Percentiles rank a stretch among this genome's conserved stretches.
Conservation (phyloP, 2,797 vertebrate genomes). For the Lepilemur ruficaudatus region DNA sequence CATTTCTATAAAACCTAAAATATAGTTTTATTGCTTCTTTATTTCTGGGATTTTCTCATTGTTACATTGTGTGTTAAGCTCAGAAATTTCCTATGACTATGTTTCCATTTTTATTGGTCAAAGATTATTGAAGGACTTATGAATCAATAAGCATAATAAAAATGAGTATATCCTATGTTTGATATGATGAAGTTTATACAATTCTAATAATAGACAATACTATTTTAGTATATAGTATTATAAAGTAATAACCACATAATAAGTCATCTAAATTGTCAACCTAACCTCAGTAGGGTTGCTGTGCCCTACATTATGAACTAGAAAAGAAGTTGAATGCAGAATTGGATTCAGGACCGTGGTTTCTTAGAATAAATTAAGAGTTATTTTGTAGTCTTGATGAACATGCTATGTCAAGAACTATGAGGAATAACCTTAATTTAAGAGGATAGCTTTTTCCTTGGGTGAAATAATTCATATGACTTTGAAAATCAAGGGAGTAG, state of each 20-base stretch:
- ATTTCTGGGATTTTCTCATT: constrained; percentile 12
- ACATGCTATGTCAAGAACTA: neutral
- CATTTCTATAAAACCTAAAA: constrained; percentile 27
- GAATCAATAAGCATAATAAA: constrained; percentile 21
- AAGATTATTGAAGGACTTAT: constrained; percentile 29
- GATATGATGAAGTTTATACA: neutral
- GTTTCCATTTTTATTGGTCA: constrained; percentile 21
- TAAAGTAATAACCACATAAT: neutral
- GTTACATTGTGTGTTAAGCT: constrained; percentile 14
- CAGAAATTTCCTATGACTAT: neutral
- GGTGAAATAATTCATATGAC: neutral
- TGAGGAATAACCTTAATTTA: neutral
- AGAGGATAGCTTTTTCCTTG: neutral
- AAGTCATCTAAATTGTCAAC: neutral
- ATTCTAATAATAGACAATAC: neutral
- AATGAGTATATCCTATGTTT: neutral
- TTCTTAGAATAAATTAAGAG: neutral
- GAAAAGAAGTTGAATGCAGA: neutral
- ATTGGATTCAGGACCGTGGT: neutral
- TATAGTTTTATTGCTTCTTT: neutral
- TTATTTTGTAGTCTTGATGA: neutral
- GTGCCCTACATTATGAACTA: neutral
- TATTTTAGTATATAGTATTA: neutral
- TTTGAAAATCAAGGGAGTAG: constrained; percentile 20
- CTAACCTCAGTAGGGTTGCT: neutral